Evolutionary conservation across 2,113 vertebrate species (phyloP).

Genomic region (Carollia perspicillata): DNA sequence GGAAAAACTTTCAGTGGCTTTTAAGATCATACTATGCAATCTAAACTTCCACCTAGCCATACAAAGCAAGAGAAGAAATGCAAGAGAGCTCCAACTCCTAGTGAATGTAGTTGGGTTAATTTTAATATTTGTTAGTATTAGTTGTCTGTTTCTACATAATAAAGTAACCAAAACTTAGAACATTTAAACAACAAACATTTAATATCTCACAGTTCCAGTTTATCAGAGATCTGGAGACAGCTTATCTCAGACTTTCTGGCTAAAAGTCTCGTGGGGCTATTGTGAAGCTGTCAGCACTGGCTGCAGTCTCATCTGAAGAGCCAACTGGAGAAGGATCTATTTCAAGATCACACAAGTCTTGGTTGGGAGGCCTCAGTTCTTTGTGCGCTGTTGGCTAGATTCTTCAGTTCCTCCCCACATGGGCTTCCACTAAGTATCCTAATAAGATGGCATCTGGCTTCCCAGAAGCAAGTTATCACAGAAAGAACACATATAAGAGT

Average conservation of each 20-base stretch:
- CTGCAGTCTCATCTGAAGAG: neutral
- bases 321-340: neutral
- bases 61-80: neutral
- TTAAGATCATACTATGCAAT: neutral
- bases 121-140: neutral
- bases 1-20: neutral
- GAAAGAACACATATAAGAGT: neutral
- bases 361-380: neutral
- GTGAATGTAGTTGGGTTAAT: neutral
- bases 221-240: neutral
- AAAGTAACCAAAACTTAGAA: neutral
- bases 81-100: neutral
- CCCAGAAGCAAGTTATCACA: neutral
- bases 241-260: neutral
- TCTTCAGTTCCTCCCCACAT: neutral
- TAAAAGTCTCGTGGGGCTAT: neutral
- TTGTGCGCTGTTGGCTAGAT: neutral
- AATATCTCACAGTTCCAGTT: neutral
- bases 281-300: neutral
- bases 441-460: neutral
- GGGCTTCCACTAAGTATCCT: neutral
- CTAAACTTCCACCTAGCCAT: neutral
- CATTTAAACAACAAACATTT: neutral
- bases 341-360: neutral
- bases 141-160: neutral